Conservation (phyloP, 2,797 vertebrate species). For the Sylvilagus floridanus region DNA sequence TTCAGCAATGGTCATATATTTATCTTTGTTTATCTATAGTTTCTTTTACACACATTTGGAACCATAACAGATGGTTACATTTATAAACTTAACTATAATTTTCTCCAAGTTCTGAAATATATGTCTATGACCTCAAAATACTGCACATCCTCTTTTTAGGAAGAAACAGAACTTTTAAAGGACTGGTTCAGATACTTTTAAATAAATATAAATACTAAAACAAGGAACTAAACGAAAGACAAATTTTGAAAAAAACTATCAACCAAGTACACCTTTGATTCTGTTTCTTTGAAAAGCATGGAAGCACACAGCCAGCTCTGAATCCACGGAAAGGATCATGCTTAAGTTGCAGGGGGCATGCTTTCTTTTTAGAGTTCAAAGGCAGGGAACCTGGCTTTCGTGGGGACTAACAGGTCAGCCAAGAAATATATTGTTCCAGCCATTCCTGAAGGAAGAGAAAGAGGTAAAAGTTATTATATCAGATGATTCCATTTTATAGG, state of each 20-base stretch:
- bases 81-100: conserved; percentile 62
- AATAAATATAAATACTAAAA: conserved; percentile 67
- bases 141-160: conserved; percentile 38
- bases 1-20: not conserved
- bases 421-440: conserved; percentile 99
- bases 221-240: conserved; percentile 39
- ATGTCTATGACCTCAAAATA: conserved; percentile 73
- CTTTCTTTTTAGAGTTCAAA: conserved; percentile 92
- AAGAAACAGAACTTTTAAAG: conserved; percentile 47
- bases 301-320: conserved; percentile 9
- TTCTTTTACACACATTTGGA: conserved; percentile 58
- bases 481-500: not conserved
- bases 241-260: conserved; percentile 49
- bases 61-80: conserved; percentile 33
- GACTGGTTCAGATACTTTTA: conserved; percentile 66
- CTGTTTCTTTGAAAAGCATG: conserved; percentile 66
- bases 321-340: conserved; percentile 21
- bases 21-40: conserved; percentile 17
- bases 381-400: conserved; percentile 94
- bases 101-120: conserved; percentile 65
- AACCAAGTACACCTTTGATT: conserved; percentile 39
- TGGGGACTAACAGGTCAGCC: conserved; percentile 94
- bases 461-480: conserved; percentile 27
- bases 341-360: conserved; percentile 53
- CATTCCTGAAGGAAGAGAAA: conserved; percentile 91